Evolutionary conservation across 1,140 invertebrate species (phyloP), one percentile per base, ranked within the genome.

Genomic region (Bombyx mandarina): DNA sequence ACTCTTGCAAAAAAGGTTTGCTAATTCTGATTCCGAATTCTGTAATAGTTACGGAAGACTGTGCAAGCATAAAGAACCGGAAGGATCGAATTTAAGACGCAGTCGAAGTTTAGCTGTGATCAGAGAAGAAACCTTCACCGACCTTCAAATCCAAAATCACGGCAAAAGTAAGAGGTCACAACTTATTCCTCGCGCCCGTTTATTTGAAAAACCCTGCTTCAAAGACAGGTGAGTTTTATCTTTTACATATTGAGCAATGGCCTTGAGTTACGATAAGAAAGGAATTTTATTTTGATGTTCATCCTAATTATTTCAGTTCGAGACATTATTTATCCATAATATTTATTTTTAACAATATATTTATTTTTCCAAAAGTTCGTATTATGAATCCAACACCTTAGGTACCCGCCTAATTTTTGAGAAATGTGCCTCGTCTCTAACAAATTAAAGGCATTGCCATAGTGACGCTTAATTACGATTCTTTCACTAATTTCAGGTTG

Each of bases 71-170:
- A 88, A 84, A 70, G 85, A 88, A 57, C 67, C 77, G 50, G 90
- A 90, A 62, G 89, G 90, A 60, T 92, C 92, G 61, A 91, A 92
- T 63, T 82, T 94, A 69, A 89, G 93, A 44, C 89, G 93, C 48
- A 93, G 93, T 62, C 88, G 92, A 65, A 94, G 93, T 72, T 90
- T 94, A 67, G 93, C 93, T 49, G 92, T 94, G 48, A 93, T 94
- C 74, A 90, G 93, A 72, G 93, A 94, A 77, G 92, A 94, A 79
- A 91, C 92, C 53, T 93, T 91, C 75, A 91, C 90, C 59, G 91
- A 90, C 69, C 87, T 91, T 66, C 90, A 91, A 77, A 89, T 91
- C 63, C 88, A 88, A 63, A 91, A 90, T 66, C 89, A 90, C 68
- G 89, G 89, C 54, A 89, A 90, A 66, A 89, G 88, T 57, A 90